These are phyloP conservation scores for Phyllotreta cruciferae DNA, from an alignment of 2,888 invertebrate genomes.

Conservation along the genomic window DNA sequence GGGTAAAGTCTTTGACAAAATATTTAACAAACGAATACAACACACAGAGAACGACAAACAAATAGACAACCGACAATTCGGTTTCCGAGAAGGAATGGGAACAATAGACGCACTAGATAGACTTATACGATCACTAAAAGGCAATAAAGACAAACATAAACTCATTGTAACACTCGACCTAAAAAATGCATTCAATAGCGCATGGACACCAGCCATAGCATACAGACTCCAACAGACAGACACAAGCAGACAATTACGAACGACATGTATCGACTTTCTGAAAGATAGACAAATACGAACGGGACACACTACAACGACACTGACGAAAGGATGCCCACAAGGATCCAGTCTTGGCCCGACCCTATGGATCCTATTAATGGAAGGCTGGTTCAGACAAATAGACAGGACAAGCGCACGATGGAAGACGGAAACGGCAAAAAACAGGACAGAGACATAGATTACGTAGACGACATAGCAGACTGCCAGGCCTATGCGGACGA, in stretches of 20 bases:
- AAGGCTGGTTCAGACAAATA: conserved; percentile 12
- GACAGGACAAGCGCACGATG: background rate
- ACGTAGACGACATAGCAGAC: conserved; percentile 4
- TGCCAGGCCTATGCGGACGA: no score
- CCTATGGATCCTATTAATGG: conserved; percentile 17
- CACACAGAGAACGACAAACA: no score
- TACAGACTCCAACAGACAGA: background rate
- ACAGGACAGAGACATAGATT: no score
- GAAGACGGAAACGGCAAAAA: background rate
- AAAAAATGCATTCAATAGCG: background rate
- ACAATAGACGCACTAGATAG: no score
- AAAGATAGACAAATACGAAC: background rate
- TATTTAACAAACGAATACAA: no score
- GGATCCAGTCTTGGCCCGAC: conserved; percentile 19
- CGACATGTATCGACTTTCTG: background rate
- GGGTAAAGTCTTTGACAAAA: no score
- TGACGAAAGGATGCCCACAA: conserved; percentile 17
- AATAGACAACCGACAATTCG: no score
- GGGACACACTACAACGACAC: background rate
- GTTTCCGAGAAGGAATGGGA: no score
- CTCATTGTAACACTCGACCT: no score
- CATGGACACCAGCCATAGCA: background rate
- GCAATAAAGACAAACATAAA: no score
- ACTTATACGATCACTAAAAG: no score
- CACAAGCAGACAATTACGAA: background rate